These are phyloP conservation scores for Coregonus clupeaformis DNA, from an alignment of 2,113 vertebrate genomes.

Conservation along the genomic window DNA sequence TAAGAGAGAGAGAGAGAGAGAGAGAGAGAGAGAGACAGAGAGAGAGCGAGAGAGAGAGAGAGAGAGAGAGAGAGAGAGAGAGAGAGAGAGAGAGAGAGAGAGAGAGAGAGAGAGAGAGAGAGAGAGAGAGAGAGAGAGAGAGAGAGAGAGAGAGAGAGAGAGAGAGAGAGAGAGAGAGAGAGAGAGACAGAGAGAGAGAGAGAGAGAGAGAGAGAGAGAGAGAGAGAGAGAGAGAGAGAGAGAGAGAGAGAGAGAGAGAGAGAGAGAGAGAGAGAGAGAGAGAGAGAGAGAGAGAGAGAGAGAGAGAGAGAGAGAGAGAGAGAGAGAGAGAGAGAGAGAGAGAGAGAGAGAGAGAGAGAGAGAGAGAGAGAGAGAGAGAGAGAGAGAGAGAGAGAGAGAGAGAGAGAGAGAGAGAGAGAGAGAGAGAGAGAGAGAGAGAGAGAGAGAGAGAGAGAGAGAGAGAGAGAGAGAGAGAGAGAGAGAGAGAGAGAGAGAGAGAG, in stretches of 20 bases:
- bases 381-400: rapidly evolving
- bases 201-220: no score
- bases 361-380: neutral
- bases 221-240: neutral
- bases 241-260: neutral
- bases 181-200: neutral
- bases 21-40: no score
- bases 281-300: neutral
- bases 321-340: neutral
- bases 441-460: neutral
- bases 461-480: neutral
- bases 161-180: neutral
- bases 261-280: neutral
- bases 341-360: neutral
- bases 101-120: neutral
- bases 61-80: neutral
- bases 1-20: rapidly evolving
- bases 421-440: neutral
- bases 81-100: no score
- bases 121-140: constrained; percentile 35
- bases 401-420: neutral
- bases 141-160: neutral
- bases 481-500: neutral
- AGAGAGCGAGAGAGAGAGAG: neutral
- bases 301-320: constrained; percentile 29